Evolutionary conservation across 2,888 invertebrate species (phyloP), one percentile per base, ranked within the genome.

Genomic region (Isoperla grammatica): DNA sequence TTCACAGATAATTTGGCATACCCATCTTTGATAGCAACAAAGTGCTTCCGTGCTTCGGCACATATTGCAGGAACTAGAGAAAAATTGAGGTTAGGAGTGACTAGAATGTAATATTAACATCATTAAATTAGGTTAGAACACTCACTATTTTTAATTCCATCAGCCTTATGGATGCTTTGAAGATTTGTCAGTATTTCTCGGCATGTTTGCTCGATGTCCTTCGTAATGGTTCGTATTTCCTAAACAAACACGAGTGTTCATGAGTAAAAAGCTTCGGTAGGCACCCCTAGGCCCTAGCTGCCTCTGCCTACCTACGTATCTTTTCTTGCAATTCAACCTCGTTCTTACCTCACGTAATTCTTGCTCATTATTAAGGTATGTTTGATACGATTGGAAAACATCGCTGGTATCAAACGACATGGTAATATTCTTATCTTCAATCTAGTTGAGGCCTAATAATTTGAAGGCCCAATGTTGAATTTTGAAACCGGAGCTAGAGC

Each of bases 131-230:
- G 57, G 1, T 23, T 48, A 43, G 42, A 40, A 29, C 46, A 78
- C 80, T 80, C 76, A 86, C 90, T 83, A 70, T 85, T 83, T 66
- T 81, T 80, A 59, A 83, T 78, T 64, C 82, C 82, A 65, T 76
- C 75, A 56, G 78, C 78, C 67, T 87, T 86, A 69, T 95, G 95
- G 64, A 95, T 90, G 19, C 86, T 80, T 78, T 94, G 93, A 29
- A 95, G 75, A 17, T 82, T 76, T 20, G 89, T 89, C n/a, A 85
- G 78, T 23, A 90, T 86, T 73, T 91, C 89, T 58, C 93, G 80
- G 0, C 87, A 82, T 62, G 81, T 78, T 68, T 88, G 88, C 67
- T 94, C 93, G 48, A 93, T 81, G 68, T 90, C 87, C 69, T 83
- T 84, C 54, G 88, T 85, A 57, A 82, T 79, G 48, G 74, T 76